Percentiles rank a stretch among this genome's conserved stretches.
phyloP scores from a whole-genome alignment of 2,888 invertebrate genomes.

The Ornithoptera priamus region DNA sequence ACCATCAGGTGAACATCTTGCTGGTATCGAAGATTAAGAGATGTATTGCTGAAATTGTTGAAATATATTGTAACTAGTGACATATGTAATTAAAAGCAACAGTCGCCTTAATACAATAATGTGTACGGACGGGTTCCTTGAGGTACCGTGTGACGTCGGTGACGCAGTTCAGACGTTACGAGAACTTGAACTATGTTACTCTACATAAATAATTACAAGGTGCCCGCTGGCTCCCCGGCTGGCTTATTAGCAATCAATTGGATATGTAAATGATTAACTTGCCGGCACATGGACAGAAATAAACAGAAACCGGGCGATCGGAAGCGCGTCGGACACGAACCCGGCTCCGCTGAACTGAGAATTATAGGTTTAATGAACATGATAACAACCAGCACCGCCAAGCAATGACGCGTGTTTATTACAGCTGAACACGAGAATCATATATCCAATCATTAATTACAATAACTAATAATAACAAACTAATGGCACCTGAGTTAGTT shows the following conservation, averaged over 20 bases:
- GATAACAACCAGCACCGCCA: conserved; percentile 5
- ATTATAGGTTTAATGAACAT: conserved; percentile 18
- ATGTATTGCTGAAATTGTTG: too few relatives aligned
- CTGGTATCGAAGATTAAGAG: too few relatives aligned
- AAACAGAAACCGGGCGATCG: conserved; percentile 11
- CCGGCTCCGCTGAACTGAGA: background rate
- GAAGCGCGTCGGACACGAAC: conserved; percentile 9
- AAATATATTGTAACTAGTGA: too few relatives aligned
- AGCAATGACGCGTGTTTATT: conserved; percentile 20
- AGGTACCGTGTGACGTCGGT: background rate
- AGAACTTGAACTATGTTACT: conserved; percentile 14
- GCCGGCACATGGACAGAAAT: conserved; percentile 17
- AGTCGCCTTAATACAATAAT: background rate
- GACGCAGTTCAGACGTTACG: conserved; percentile 9
- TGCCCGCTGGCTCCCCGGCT: conserved; percentile 9
- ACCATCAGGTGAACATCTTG: too few relatives aligned
- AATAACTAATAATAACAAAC: conserved; percentile 1
- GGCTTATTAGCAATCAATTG: conserved; percentile 27
- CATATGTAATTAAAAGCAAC: background rate
- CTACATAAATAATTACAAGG: conserved; percentile 24
- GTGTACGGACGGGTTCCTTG: background rate
- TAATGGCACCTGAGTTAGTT: background rate
- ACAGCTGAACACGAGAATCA: conserved; percentile 11
- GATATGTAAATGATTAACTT: conserved; percentile 23
- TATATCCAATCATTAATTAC: conserved; percentile 10